A percentile compares a stretch with the other conserved stretches of the same genome.
Evolutionary conservation across 1,140 invertebrate genomes (phyloP).

Genomic region (Papilio helenus): DNA sequence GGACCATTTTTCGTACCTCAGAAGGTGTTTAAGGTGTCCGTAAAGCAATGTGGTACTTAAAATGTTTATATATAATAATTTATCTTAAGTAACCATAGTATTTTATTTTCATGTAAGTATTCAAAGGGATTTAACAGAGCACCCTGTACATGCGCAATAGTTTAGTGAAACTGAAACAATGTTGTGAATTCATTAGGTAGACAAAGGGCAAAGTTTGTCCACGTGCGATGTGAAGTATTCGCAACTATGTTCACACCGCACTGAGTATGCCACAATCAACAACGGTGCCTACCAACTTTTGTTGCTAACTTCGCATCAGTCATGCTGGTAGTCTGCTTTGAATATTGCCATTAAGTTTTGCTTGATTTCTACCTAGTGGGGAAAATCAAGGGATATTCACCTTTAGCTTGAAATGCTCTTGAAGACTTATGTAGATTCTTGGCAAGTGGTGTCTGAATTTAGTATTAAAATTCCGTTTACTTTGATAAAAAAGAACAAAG

Average conservation of each 20-base stretch:
- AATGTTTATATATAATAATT: background rate
- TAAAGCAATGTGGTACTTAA: background rate
- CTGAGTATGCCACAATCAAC: conserved; percentile 24
- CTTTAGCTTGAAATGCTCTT: too few species aligned
- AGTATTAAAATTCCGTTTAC: background rate
- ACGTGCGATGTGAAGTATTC: conserved; percentile 46
- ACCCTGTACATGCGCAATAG: conserved; percentile 7
- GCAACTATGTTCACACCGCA: conserved; percentile 48
- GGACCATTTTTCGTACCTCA: conserved; percentile 62
- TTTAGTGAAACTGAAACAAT: conserved; percentile 49
- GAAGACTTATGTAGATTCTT: background rate
- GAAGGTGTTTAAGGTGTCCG: conserved; percentile 60
- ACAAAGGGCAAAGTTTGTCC: conserved; percentile 56
- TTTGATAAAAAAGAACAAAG: background rate
- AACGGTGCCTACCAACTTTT: background rate
- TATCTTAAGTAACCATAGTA: background rate
- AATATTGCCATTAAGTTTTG: background rate
- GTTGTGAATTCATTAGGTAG: conserved; percentile 56
- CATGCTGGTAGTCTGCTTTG: background rate
- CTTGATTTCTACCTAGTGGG: background rate
- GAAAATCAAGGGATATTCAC: background rate
- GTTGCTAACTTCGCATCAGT: background rate
- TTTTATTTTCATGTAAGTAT: background rate
- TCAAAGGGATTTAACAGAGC: background rate
- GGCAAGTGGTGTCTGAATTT: background rate